These are phyloP conservation scores for Stenurella melanura DNA, from an alignment of 2,888 invertebrate species.

Conservation along the genomic window DNA sequence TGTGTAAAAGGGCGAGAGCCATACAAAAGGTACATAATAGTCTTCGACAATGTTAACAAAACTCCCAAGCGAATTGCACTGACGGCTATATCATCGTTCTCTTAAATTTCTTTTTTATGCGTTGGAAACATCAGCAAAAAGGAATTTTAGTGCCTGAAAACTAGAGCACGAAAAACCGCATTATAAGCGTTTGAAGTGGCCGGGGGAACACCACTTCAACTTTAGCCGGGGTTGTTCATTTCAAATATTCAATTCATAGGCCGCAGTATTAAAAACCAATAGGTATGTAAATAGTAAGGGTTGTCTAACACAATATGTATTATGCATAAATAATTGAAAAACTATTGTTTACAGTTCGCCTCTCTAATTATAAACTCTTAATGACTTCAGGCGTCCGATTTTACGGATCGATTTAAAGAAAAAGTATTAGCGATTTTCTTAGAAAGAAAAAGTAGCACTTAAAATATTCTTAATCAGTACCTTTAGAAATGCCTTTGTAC, in stretches of 20 bases:
- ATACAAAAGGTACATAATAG: constrained; percentile 34
- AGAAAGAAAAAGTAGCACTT: no score
- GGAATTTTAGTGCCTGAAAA: constrained; percentile 52
- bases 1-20: constrained; percentile 2
- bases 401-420: no score
- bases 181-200: constrained; percentile 40
- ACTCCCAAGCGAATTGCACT: constrained; percentile 46
- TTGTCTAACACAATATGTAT: no score
- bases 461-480: no score
- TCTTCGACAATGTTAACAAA: constrained; percentile 37
- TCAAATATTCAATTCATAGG: not conserved
- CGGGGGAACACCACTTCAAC: constrained; percentile 34
- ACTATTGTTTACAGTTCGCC: not conserved
- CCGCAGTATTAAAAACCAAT: not conserved
- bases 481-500: no score
- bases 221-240: constrained; percentile 10
- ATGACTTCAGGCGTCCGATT: no score
- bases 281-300: not conserved
- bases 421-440: no score
- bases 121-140: constrained; percentile 53
- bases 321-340: not conserved
- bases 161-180: constrained; percentile 45
- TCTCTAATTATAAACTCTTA: no score
- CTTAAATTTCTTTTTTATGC: constrained; percentile 52
- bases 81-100: constrained; percentile 52